Percentiles rank a stretch among this genome's conserved stretches.
Conservation (phyloP, 2,113 vertebrate species). For the Sarotherodon lohbergeri region DNA sequence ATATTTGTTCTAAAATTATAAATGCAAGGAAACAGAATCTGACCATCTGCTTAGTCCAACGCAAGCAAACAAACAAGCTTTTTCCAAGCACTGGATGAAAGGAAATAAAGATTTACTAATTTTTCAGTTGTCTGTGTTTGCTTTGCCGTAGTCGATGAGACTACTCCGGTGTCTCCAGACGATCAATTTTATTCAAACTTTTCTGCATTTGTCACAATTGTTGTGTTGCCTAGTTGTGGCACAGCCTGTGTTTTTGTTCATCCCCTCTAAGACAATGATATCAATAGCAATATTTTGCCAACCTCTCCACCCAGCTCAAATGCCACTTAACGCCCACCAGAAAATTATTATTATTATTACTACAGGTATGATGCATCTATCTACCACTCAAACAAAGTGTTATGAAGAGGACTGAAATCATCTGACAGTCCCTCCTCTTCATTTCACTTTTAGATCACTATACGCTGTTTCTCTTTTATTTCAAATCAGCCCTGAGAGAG, state of each 20-base stretch:
- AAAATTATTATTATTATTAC: background rate
- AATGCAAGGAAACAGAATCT: background rate
- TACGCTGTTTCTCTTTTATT: background rate
- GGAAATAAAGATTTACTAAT: background rate
- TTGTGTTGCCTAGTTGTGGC: background rate
- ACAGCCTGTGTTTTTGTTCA: background rate
- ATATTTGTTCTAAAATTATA: background rate
- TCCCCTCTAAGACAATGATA: background rate
- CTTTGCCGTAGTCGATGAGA: rapidly evolving
- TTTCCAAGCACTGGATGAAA: background rate
- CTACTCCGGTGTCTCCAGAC: background rate
- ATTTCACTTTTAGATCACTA: background rate
- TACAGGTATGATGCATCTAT: background rate
- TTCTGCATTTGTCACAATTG: background rate
- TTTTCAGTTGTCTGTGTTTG: background rate
- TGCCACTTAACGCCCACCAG: background rate
- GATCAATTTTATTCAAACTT: background rate
- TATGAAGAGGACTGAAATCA: background rate
- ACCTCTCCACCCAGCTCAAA: background rate
- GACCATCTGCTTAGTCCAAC: background rate
- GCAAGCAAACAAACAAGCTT: background rate
- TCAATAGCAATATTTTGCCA: background rate
- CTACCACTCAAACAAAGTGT: background rate
- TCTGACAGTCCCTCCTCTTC: background rate
- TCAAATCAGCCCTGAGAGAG: background rate